Evolutionary conservation across 2,797 vertebrate species (phyloP).

Genomic region (Brotula barbata): DNA sequence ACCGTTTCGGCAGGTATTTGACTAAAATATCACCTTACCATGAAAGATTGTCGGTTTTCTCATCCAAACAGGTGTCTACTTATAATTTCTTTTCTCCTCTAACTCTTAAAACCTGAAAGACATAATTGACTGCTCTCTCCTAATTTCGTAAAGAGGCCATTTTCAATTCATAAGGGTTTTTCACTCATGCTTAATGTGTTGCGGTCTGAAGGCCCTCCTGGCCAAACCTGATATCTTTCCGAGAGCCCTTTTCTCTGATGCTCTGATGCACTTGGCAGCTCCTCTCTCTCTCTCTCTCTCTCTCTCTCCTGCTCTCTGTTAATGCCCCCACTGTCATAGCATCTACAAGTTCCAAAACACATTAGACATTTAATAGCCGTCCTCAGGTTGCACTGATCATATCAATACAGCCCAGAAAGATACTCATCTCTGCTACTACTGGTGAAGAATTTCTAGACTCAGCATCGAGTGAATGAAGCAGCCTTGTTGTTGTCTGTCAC

Average conservation of each 20-base stretch:
- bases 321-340: constrained; percentile 74
- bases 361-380: constrained; percentile 81
- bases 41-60: not conserved
- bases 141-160: constrained; percentile 55
- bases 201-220: constrained; percentile 67
- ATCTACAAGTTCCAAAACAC: constrained; percentile 79
- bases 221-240: constrained; percentile 75
- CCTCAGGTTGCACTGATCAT: constrained; percentile 78
- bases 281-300: constrained; percentile 29
- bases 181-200: constrained; percentile 59
- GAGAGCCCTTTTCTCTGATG: constrained; percentile 70
- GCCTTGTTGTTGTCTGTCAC: constrained; percentile 38
- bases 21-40: not conserved
- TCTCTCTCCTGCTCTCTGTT: constrained; percentile 13
- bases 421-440: constrained; percentile 64
- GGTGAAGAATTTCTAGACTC: constrained; percentile 58
- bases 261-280: constrained; percentile 74
- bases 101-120: constrained; percentile 44
- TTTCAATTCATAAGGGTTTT: constrained; percentile 53
- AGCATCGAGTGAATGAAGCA: constrained; percentile 27
- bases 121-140: constrained; percentile 48
- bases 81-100: not conserved
- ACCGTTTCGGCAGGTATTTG: too few relatives aligned
- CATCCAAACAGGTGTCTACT: not conserved
- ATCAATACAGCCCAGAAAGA: constrained; percentile 71